A percentile compares a stretch with the other conserved stretches of the same genome.
Conservation (phyloP, 2,888 invertebrate species). For the Tillus elongatus region DNA sequence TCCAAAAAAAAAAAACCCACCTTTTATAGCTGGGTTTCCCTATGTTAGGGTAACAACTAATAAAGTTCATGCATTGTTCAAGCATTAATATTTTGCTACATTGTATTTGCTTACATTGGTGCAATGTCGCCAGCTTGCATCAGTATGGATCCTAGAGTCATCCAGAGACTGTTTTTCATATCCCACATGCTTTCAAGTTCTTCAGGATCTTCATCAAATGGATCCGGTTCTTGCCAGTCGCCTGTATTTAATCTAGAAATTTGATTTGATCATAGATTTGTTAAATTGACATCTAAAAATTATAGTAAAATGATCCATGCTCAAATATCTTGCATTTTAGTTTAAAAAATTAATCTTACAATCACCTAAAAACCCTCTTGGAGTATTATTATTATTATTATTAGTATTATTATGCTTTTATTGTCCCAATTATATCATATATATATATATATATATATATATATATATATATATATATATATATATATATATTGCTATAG, state of each 20-base stretch:
- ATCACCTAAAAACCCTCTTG: too few species aligned
- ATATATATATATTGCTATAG: too few species aligned
- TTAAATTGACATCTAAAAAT: conserved; percentile 1
- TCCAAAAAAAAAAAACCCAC: too few species aligned
- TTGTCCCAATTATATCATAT: too few species aligned
- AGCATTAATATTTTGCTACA: not conserved
- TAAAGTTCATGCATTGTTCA: not conserved
- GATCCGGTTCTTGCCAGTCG: conserved; percentile 93
- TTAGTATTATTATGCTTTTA: too few species aligned
- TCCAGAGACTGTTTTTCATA: conserved; percentile 85
- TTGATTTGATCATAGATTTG: not conserved
- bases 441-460: too few species aligned
- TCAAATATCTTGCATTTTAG: not conserved
- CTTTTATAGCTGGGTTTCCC: too few species aligned
- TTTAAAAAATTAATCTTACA: too few species aligned
- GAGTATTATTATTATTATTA: too few species aligned
- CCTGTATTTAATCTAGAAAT: conserved; percentile 67
- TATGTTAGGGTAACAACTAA: too few species aligned
- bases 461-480: too few species aligned
- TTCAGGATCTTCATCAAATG: conserved; percentile 77
- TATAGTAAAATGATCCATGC: not conserved
- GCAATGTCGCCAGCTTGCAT: conserved; percentile 89
- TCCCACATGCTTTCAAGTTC: conserved; percentile 86
- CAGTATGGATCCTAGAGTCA: conserved; percentile 86
- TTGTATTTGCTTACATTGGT: conserved; percentile 57